Base-by-base conservation (phyloP, 2,888 invertebrate species). In the Drosophila limbata region DNA sequence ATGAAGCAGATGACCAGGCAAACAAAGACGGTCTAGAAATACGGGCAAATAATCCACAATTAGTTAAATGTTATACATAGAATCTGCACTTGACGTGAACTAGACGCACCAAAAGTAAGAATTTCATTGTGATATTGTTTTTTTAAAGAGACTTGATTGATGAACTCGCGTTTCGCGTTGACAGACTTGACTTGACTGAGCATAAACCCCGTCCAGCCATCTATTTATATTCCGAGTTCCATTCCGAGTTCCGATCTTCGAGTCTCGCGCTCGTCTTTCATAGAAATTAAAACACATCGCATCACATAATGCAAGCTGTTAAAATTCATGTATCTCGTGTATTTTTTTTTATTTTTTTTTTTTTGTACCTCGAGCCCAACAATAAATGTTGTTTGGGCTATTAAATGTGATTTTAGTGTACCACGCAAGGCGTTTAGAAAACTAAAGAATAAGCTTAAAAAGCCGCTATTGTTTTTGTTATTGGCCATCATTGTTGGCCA, bases 41-140 rank as follows among this genome's bases (percentile, higher is more conserved):
- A 55, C 25, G 6, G 3, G 25, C 37, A 51, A 0, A 62, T 69
- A 66, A 37, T 73, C 73, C 76, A 39, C n/a, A 40, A 44, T 74
- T 55, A 79, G 56, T 72, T 39, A 11, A 53, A 48, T 60, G 53
- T 21, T 71, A 69, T 76, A 67, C 79, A 57, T 51, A 0, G 25
- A 21, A 9, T 21, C 21, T 19, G 21, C 4, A 2, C 15, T 10
- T 8, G 8, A 5, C 42, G 3, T 42, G 45, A 17, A 85, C 91
- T 47, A 33, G 17, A 88, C 91, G 74, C 86, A 91, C 91, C 91
- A 91, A 78, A 19, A 88, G 66, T 59, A 91, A 75, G 79, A 90
- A 90, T 73, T 91, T 91, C 91, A 91, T 91, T 67, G 66, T 69
- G 66, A 89, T 70, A 60, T 66, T 62, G 44, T 28, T 8, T 28